Evolutionary conservation across 2,113 vertebrate genomes (phyloP).

Genomic region (Eurystomus gularis): DNA sequence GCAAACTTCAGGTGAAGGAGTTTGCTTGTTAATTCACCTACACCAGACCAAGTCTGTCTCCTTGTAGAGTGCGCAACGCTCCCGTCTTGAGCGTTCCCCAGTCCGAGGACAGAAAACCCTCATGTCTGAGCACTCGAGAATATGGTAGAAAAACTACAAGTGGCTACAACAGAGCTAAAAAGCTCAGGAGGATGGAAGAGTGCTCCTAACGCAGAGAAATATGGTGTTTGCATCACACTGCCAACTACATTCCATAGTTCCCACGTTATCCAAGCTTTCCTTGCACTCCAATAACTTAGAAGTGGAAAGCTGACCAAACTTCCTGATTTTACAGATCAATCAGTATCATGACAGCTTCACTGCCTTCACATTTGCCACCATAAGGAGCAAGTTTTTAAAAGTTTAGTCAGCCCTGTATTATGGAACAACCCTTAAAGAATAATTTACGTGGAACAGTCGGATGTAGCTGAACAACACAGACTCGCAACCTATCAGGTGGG

Average conservation of each 20-base stretch:
- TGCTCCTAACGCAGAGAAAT: not conserved
- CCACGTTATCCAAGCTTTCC: not conserved
- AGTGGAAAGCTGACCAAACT: not conserved
- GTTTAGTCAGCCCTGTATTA: not conserved
- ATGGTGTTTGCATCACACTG: not conserved
- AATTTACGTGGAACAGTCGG: not conserved
- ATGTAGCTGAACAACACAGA: not conserved
- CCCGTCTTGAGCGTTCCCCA: not conserved
- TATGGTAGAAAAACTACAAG: not conserved
- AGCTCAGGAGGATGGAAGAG: not conserved
- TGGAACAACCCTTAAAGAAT: not conserved
- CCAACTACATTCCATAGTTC: not conserved
- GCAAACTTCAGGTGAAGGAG: not conserved
- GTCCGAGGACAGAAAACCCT: not conserved
- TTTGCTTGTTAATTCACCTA: not conserved
- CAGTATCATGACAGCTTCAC: not conserved
- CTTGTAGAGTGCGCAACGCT: not conserved
- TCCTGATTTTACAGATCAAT: not conserved
- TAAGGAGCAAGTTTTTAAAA: not conserved
- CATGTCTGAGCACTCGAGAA: not conserved
- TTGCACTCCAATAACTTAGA: not conserved
- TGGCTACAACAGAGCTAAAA: not conserved
- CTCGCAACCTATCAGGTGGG: not conserved
- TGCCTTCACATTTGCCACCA: not conserved
- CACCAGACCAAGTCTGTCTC: not conserved